phyloP scores from a whole-genome alignment of 2,113 vertebrate genomes.

The Calidris pugnax region DNA sequence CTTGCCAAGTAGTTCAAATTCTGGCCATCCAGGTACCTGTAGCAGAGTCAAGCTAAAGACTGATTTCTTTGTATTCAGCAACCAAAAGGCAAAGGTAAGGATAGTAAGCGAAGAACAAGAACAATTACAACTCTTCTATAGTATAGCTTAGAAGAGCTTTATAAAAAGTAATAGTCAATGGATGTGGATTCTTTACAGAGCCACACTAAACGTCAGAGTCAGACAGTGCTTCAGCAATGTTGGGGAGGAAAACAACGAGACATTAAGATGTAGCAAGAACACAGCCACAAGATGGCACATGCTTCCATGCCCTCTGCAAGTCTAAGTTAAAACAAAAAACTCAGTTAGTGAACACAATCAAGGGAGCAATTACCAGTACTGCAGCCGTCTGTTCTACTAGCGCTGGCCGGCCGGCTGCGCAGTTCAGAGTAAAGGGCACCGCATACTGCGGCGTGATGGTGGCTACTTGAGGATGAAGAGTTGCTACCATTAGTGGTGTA shows the following conservation, averaged over 20 bases:
- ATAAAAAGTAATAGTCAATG: conserved; percentile 64
- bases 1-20: conserved; percentile 70
- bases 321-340: conserved; percentile 78
- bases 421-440: conserved; percentile 94
- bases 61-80: conserved; percentile 65
- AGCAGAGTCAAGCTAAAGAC: conserved; percentile 69
- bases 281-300: conserved; percentile 85
- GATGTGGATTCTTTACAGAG: conserved; percentile 73
- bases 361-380: conserved; percentile 96
- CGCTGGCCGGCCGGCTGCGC: conserved; percentile 93
- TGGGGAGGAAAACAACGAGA: conserved; percentile 75
- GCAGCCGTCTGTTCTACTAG: conserved; percentile 99
- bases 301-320: conserved; percentile 84
- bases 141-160: conserved; percentile 67
- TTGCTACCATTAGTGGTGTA: conserved; percentile 99
- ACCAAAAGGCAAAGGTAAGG: conserved; percentile 58
- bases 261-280: conserved; percentile 81
- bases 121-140: conserved; percentile 59
- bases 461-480: conserved; percentile 97
- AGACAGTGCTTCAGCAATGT: conserved; percentile 78
- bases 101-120: conserved; percentile 57
- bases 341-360: conserved; percentile 83
- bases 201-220: conserved; percentile 77
- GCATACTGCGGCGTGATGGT: conserved; percentile 97
- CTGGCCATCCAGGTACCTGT: conserved; percentile 72